phyloP scores from a whole-genome alignment of 2,797 vertebrate species.

The Acanthopagrus latus region DNA sequence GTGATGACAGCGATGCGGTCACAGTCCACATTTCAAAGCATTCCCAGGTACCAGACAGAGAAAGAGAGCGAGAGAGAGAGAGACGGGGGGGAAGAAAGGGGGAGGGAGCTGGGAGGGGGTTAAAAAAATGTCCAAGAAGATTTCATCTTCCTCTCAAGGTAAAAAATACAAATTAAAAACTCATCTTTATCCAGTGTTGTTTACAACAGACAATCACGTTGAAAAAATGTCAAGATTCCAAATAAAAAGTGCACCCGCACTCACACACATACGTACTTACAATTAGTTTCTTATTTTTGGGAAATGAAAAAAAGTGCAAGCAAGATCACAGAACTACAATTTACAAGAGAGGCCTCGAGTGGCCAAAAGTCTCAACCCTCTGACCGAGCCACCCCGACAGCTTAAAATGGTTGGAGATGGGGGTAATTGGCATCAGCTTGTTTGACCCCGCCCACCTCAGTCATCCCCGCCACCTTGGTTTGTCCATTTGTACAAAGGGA shows the following conservation, averaged over 20 bases:
- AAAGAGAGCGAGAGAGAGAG: slow-evolving; percentile 9
- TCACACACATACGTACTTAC: slow-evolving; percentile 66
- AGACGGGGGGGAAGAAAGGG: slow-evolving; percentile 1
- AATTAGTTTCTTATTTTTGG: slow-evolving; percentile 75
- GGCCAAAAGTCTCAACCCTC: slow-evolving; percentile 59
- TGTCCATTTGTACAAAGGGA: slow-evolving; percentile 65
- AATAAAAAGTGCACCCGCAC: slow-evolving; percentile 63
- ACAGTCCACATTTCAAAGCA: slow-evolving; percentile 80
- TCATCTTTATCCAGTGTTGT: slow-evolving; percentile 73
- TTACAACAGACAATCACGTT: slow-evolving; percentile 79
- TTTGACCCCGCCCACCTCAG: slow-evolving; percentile 13
- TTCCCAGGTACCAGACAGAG: slow-evolving; percentile 73
- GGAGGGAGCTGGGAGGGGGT: neutral
- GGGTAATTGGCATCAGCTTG: slow-evolving; percentile 31
- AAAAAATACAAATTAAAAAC: slow-evolving; percentile 81
- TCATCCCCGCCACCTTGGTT: slow-evolving; percentile 31
- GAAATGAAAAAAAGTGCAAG: slow-evolving; percentile 76
- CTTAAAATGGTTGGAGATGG: slow-evolving; percentile 9
- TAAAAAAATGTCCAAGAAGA: slow-evolving; percentile 76
- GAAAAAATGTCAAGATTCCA: slow-evolving; percentile 60
- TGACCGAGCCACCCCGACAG: slow-evolving; percentile 22
- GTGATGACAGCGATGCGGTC: slow-evolving; percentile 76
- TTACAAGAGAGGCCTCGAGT: slow-evolving; percentile 73
- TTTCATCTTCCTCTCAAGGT: slow-evolving; percentile 76
- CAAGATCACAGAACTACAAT: slow-evolving; percentile 83